Conservation (phyloP, 92 coral and sea anemone species). For the Diadumene lineata region DNA sequence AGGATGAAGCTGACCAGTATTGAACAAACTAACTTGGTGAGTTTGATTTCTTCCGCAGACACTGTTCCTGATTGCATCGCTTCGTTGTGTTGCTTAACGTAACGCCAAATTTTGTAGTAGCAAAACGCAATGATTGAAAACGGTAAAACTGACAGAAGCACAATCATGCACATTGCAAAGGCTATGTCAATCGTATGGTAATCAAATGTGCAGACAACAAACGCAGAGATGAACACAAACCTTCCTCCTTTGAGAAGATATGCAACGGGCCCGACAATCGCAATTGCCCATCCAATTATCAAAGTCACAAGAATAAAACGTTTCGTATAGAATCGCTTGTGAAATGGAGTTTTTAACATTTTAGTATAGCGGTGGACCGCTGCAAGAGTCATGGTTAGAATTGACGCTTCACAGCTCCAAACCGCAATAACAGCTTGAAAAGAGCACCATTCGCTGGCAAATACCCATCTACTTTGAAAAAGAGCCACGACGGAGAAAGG, state of each 20-base stretch:
- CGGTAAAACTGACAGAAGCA: constrained; percentile 8
- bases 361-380: constrained; percentile 41
- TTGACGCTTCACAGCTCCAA: constrained; percentile 41
- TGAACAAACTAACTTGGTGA: constrained; percentile 26
- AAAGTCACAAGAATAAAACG: constrained; percentile 16
- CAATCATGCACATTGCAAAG: constrained; percentile 13
- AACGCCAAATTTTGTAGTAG: constrained; percentile 35
- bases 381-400: constrained; percentile 36
- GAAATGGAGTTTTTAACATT: constrained; percentile 20
- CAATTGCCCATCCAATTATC: constrained; percentile 22
- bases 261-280: constrained; percentile 18
- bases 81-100: constrained; percentile 25
- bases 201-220: constrained; percentile 25
- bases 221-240: constrained; percentile 24
- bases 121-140: constrained; percentile 24
- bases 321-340: constrained; percentile 27
- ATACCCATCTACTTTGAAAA: constrained; percentile 22
- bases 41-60: constrained; percentile 22
- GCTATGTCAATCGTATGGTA: constrained; percentile 11
- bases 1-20: constrained; percentile 15
- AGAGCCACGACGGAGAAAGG: constrained; percentile 28
- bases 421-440: constrained; percentile 31
- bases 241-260: constrained; percentile 18
- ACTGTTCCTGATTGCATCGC: constrained; percentile 20
- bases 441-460: constrained; percentile 19